A percentile compares a stretch with the other conserved stretches of the same genome.
Conservation (phyloP, 2,888 invertebrate species). For the Synanthedon myopaeformis region DNA sequence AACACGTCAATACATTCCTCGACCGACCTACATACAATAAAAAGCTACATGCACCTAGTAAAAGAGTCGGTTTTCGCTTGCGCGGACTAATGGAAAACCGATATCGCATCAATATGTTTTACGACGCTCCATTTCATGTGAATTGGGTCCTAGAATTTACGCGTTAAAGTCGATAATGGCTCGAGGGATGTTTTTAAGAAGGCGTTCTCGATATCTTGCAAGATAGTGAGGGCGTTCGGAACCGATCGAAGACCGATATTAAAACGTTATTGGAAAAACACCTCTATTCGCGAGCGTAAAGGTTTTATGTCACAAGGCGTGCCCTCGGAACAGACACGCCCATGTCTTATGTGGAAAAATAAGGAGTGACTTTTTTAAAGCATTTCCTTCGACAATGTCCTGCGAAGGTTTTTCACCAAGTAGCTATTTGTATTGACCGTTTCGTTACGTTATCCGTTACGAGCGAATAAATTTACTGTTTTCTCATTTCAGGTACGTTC, state of each 20-base stretch:
- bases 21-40: slow-evolving; percentile 25
- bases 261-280: slow-evolving; percentile 56
- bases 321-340: slow-evolving; percentile 51
- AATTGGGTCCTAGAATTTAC: slow-evolving; percentile 24
- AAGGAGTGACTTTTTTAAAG: slow-evolving; percentile 41
- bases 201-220: slow-evolving; percentile 68
- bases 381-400: slow-evolving; percentile 34
- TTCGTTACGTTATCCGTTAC: neutral
- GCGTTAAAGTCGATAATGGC: slow-evolving; percentile 35
- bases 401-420: slow-evolving; percentile 23
- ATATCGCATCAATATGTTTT: slow-evolving; percentile 69
- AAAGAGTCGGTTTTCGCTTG: slow-evolving; percentile 31
- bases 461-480: neutral
- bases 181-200: slow-evolving; percentile 43
- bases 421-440: neutral
- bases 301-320: slow-evolving; percentile 52
- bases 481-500: slow-evolving; percentile 43
- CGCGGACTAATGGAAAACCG: slow-evolving; percentile 61
- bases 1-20: slow-evolving; percentile 70
- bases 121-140: slow-evolving; percentile 26
- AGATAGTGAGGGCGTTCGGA: slow-evolving; percentile 68
- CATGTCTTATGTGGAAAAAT: slow-evolving; percentile 60
- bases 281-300: slow-evolving; percentile 51
- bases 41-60: slow-evolving; percentile 22
- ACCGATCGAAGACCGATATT: slow-evolving; percentile 62